Evolutionary conservation across 2,888 invertebrate genomes (phyloP).

Genomic region (Helicoverpa assulta): DNA sequence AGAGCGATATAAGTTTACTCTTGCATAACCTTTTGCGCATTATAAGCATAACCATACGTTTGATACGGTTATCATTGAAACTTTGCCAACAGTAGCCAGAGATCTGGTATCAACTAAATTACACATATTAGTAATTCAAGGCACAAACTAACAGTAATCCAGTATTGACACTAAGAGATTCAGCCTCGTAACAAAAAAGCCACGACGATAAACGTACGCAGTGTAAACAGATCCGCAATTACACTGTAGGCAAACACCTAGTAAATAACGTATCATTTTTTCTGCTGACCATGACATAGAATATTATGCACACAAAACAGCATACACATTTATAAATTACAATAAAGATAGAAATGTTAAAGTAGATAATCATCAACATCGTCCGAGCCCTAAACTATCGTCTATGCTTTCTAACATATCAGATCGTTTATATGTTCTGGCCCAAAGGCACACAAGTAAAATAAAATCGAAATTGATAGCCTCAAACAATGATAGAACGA

Average conservation of each 20-base stretch:
- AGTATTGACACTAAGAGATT: conserved; percentile 15
- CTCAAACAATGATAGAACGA: conserved; percentile 13
- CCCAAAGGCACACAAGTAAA: conserved; percentile 57
- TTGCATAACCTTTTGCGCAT: no score
- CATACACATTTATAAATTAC: conserved; percentile 33
- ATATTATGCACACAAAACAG: conserved; percentile 36
- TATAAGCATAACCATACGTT: neutral
- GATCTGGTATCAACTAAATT: neutral
- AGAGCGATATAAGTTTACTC: no score
- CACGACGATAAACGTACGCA: conserved; percentile 10
- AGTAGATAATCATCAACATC: conserved; percentile 31
- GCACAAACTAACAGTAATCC: conserved; percentile 15
- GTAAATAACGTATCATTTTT: conserved; percentile 38
- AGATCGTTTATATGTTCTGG: conserved; percentile 49
- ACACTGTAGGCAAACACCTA: conserved; percentile 33
- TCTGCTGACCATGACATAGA: conserved; percentile 56
- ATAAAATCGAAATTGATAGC: conserved; percentile 55
- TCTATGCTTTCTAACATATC: conserved; percentile 46
- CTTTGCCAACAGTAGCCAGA: neutral
- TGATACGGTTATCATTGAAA: conserved; percentile 15
- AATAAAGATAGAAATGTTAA: conserved; percentile 33
- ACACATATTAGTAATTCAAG: conserved; percentile 11
- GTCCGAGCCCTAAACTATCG: conserved; percentile 38
- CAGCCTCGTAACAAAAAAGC: conserved; percentile 16
- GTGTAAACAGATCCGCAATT: conserved; percentile 35